Conservation (phyloP, 2,797 vertebrate species). For the Holocentrus rufus region DNA sequence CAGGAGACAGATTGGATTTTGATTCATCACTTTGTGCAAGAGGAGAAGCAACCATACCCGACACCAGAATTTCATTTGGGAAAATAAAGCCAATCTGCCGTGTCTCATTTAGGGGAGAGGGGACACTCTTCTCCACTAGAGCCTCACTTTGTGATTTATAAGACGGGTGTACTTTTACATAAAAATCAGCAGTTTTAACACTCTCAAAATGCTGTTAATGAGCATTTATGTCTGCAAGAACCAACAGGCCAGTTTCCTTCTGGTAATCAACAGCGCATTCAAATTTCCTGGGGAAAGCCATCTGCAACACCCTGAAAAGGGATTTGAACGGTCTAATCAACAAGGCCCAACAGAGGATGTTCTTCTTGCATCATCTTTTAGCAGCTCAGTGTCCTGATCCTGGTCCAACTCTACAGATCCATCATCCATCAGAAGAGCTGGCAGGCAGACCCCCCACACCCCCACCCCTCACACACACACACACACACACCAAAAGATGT, state of each 20-base stretch:
- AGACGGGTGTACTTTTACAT: not conserved
- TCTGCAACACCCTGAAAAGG: constrained; percentile 31
- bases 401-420: constrained; percentile 36
- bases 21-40: no score
- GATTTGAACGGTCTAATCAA: constrained; percentile 32
- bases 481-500: no score
- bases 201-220: not conserved
- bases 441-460: not conserved
- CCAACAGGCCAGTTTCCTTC: constrained; percentile 1
- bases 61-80: no score
- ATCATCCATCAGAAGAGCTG: constrained; percentile 30
- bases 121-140: no score
- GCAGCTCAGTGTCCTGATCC: constrained; percentile 33
- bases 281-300: constrained; percentile 10
- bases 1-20: no score
- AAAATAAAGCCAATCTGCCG: no score
- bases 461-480: no score
- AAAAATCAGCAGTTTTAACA: not conserved
- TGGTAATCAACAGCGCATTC: constrained; percentile 30
- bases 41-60: no score
- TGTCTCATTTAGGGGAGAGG: no score
- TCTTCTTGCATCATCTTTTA: constrained; percentile 40
- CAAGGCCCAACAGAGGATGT: constrained; percentile 13
- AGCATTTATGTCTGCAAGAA: constrained; percentile 1
- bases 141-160: no score